Conservation (phyloP, 2,888 invertebrate genomes). For the Nasonia oneida region DNA sequence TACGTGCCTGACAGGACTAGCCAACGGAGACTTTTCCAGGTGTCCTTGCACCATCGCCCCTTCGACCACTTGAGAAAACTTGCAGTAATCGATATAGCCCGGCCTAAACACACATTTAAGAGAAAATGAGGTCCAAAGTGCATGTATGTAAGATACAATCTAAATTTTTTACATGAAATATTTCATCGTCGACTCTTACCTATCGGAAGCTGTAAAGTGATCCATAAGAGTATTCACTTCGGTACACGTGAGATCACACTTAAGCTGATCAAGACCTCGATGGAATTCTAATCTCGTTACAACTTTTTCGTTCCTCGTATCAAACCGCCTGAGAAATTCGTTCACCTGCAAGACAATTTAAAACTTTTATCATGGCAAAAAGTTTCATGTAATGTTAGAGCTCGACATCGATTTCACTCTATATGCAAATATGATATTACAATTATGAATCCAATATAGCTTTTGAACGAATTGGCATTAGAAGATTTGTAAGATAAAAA, state of each 20-base stretch:
- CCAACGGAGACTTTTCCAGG: slow-evolving; percentile 85
- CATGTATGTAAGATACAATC: too few relatives aligned
- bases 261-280: slow-evolving; percentile 85
- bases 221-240: slow-evolving; percentile 87
- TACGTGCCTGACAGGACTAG: slow-evolving; percentile 86
- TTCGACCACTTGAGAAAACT: slow-evolving; percentile 85
- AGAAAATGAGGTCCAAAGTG: background rate
- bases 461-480: too few relatives aligned
- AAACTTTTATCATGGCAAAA: background rate
- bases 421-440: too few relatives aligned
- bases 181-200: slow-evolving; percentile 62
- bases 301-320: slow-evolving; percentile 83
- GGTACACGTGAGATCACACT: slow-evolving; percentile 83
- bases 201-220: slow-evolving; percentile 80
- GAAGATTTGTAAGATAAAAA: too few relatives aligned
- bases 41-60: slow-evolving; percentile 85
- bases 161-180: background rate
- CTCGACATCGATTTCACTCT: too few relatives aligned
- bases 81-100: slow-evolving; percentile 81
- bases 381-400: background rate
- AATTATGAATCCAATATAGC: too few relatives aligned
- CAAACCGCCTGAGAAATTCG: slow-evolving; percentile 86
- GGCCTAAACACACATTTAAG: slow-evolving; percentile 60
- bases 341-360: slow-evolving; percentile 78
- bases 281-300: slow-evolving; percentile 86